These are phyloP conservation scores for Graphium colonna DNA, from an alignment of 2,888 invertebrate species.

Conservation along the genomic window DNA sequence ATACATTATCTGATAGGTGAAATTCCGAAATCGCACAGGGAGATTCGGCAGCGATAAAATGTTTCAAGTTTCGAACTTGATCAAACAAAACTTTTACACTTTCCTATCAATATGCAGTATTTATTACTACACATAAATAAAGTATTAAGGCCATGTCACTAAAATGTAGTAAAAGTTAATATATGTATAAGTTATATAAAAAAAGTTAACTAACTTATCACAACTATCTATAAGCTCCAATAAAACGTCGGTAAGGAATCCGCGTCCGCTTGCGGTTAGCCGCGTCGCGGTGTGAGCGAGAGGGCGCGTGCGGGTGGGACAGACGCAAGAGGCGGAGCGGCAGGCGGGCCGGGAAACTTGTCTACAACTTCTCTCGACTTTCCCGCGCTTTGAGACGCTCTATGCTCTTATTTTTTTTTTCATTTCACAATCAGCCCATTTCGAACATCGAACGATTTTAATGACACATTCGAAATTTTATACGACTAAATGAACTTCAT, in stretches of 20 bases:
- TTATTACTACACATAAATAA: slow-evolving; percentile 4
- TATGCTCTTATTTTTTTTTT: slow-evolving; percentile 21
- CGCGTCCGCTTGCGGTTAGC: slow-evolving; percentile 57
- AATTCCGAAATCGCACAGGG: no score
- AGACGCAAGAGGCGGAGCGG: slow-evolving; percentile 44
- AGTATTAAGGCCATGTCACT: slow-evolving; percentile 17
- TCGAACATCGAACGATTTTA: background rate
- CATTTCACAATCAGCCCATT: background rate
- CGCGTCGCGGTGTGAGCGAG: slow-evolving; percentile 52
- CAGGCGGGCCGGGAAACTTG: slow-evolving; percentile 57
- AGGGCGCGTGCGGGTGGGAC: slow-evolving; percentile 44
- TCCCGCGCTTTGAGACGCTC: slow-evolving; percentile 60
- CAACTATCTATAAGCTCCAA: slow-evolving; percentile 13
- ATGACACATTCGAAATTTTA: background rate
- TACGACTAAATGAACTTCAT: no score
- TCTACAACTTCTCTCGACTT: slow-evolving; percentile 52
- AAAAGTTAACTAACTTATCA: slow-evolving; percentile 4
- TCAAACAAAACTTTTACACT: no score
- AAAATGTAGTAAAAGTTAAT: no score
- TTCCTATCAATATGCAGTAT: no score
- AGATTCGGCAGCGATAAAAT: background rate
- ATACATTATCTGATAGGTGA: slow-evolving; percentile 40
- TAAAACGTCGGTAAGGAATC: slow-evolving; percentile 30
- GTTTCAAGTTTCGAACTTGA: slow-evolving; percentile 15
- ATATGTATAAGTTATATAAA: no score